Conservation (phyloP, 2,113 vertebrate genomes). For the Dendrocopos noguchii region DNA sequence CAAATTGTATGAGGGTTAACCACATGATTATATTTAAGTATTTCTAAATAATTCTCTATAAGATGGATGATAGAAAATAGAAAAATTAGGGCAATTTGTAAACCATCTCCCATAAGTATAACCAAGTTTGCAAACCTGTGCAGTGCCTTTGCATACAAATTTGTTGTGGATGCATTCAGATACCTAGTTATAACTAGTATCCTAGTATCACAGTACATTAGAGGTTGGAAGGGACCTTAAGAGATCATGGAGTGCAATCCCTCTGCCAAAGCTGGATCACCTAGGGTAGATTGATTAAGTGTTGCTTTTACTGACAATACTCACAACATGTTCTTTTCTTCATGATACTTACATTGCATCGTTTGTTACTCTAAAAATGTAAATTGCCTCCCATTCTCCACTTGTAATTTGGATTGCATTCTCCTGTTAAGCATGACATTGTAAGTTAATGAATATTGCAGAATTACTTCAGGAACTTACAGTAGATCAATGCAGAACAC, state of each 20-base stretch:
- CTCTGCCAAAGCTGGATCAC: too few relatives aligned
- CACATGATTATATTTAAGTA: neutral
- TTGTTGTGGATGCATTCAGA: neutral
- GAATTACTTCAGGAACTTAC: conserved; percentile 55
- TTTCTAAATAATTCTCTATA: neutral
- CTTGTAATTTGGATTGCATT: conserved; percentile 87
- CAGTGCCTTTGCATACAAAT: neutral
- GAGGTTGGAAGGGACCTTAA: too few relatives aligned
- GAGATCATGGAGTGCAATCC: too few relatives aligned
- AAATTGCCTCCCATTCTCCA: conserved; percentile 95
- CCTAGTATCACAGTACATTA: too few relatives aligned
- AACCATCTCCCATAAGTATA: neutral
- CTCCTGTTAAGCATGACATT: conserved; percentile 79
- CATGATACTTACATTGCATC: conserved; percentile 88
- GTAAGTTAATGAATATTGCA: conserved; percentile 58
- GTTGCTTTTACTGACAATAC: conserved; percentile 39
- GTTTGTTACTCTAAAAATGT: conserved; percentile 91
- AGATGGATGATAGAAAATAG: neutral
- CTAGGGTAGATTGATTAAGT: neutral
- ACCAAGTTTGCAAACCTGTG: neutral
- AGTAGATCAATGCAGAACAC: conserved; percentile 30
- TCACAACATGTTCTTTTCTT: conserved; percentile 5
- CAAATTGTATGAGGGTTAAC: neutral
- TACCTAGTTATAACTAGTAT: neutral
- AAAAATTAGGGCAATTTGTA: neutral